Base-by-base conservation (phyloP, 2,113 vertebrate genomes). In the Zapornia atra region DNA sequence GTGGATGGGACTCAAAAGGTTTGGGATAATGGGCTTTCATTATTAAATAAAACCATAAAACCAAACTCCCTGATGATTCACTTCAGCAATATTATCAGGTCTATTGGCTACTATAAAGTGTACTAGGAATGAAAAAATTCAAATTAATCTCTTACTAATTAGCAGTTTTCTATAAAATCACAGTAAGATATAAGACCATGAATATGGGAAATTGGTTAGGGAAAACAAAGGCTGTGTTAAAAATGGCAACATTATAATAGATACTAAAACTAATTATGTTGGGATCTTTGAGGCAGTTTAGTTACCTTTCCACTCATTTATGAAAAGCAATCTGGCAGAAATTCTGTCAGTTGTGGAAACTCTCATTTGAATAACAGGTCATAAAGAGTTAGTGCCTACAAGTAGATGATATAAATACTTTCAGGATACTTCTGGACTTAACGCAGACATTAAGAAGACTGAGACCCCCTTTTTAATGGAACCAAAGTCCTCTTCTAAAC, bases 101-200 rank as follows among this genome's bases (percentile, higher is more conserved):
- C 72, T 86, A 17, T 66, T 88, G 63, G 44, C 53, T 93, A 93
- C 68, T 57, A 51, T 68, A 76, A 95, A 83, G 34, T 78, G 24
- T 31, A 20, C 42, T 53, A 87, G 25, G 19, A 96, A 90, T 88
- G 73, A 96, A 40, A 13, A 90, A 93, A 88, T 81, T 95, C 60
- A 90, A 72, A 92, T 86, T 80, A 82, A 91, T 94, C 40, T 81
- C 61, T 57, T 66, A 40, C 56, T 93, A 83, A 91, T 94, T 95
- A 86, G 33, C 16, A 60, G 36, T 42, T 86, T 91, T 84, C 56
- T 87, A 46, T 88, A 91, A 94, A 92, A 91, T 94, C 69, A 56
- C 53, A 88, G 48, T 50, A 93, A 91, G 68, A 13, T 91, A 5
- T 83, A 90, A 88, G 51, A 31, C 36, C 17, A n/a, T 54, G 78